Base-by-base conservation (phyloP, 1,140 invertebrate genomes). In the Leguminivora glycinivorella region DNA sequence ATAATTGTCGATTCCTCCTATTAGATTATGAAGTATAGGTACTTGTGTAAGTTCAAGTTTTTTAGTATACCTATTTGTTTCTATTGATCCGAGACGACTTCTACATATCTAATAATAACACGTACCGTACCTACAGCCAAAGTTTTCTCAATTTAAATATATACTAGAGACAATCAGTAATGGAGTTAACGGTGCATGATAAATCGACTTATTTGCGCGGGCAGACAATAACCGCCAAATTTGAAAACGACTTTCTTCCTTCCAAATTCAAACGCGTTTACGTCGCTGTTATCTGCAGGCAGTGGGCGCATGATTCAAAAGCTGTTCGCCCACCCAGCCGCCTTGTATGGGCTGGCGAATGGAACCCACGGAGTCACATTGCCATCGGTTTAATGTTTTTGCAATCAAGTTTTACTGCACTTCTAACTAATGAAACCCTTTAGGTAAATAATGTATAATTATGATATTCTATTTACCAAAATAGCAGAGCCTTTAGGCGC, bases 291-390 rank as follows among this genome's bases (percentile, higher is more conserved):
- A 7, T 9, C 47, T 19, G 47, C 68, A 74, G 70, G 66, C 43
- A 63, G 87, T 88, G 85, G 86, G 86, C 78, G 87, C 78, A 72
- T 90, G 88, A 89, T 82, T 89, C 83, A 87, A 87, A 78, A 78
- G 72, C 71, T 60, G 56, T 69, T 82, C 86, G 82, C 84, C 86
- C 82, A 87, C 85, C 67, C 47, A 72, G 10, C 52, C 70, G 78
- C 83, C 87, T 79, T 80, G 73, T 87, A 84, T 83, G 83, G 87
- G 76, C 84, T 83, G 75, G 76, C 75, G 77, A 78, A 76, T 69
- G 86, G 80, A 79, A 84, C 87, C 85, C 83, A 88, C 87, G 78
- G 71, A 52, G 47, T 19, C 47, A 52, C 47, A 52, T 5, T 63
- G 25, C 58, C 14, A 7, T 25, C 24, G 25, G 14, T 52, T 52